Base-by-base conservation (phyloP, 2,888 invertebrate species). In the Trichopoda pennipes region DNA sequence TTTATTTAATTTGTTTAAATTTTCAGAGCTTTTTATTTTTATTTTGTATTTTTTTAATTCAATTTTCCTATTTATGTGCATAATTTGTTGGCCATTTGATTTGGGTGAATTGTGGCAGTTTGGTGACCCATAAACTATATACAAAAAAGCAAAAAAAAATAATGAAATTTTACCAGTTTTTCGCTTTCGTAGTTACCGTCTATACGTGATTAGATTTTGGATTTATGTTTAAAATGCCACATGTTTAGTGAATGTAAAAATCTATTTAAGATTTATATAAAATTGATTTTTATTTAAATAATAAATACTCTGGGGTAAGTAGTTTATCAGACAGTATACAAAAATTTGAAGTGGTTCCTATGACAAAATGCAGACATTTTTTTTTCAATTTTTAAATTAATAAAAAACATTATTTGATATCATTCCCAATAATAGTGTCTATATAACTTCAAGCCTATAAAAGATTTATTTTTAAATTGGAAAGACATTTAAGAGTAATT, bases 111-210 rank as follows among this genome's bases (percentile, higher is more conserved):
- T 79, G 75, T 61, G 21, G 55, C 49, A 44, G 44, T 61, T 75
- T 76, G 79, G 82, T 82, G 82, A 82, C 82, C 82, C 82, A 79
- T 79, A 74, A 81, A 78, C 55, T 64, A 77, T 76, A 60, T 47
- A 23, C 17, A 56, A 44, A 38, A 38, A 70, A 38, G 73, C 1
- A 7, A 38, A 38, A 70, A 38, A 77, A 6, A 7, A 4, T 28
- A 28, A 28, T 28, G 69, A 42, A 64, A 77, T 61, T 69, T 73
- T 73, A 38, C 44, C 32, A 16, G 12, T 38, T 38, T 69, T 28
- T 68, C 2, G 42, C 42, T 14, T 14, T 16, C 42, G 42, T 44
- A 44, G 16, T 44, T 44, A 44, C 16, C 16, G 42, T 44, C 4
- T 16, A 7, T 44, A 44, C 4, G 16, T 21, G 9, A 42, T 6